phyloP scores from a whole-genome alignment of 2,797 vertebrate species.

The Spheniscus humboldti region DNA sequence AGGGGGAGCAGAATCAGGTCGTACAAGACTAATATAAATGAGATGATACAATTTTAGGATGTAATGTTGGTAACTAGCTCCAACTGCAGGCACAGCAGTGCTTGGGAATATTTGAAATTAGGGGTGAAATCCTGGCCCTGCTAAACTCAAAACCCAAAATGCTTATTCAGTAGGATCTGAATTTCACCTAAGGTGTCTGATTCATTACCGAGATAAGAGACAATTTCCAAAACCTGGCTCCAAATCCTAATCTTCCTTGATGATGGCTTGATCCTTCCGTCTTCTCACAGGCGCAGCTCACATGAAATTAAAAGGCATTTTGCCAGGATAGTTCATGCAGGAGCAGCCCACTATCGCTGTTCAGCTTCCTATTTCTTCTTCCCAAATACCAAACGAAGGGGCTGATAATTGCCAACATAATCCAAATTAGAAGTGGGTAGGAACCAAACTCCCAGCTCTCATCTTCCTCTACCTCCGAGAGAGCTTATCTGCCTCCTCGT shows the following conservation, averaged over 20 bases:
- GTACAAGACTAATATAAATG: neutral
- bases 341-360: neutral
- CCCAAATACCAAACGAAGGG: neutral
- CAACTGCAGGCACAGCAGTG: neutral
- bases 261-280: constrained; percentile 1
- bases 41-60: neutral
- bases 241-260: constrained; percentile 28
- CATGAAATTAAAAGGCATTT: constrained; percentile 44
- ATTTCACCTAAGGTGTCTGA: constrained; percentile 58
- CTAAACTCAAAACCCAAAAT: constrained; percentile 12
- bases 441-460: neutral
- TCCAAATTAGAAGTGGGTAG: neutral
- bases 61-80: neutral
- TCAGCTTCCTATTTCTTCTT: neutral
- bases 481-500: neutral
- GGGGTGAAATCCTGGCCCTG: constrained; percentile 25
- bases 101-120: neutral
- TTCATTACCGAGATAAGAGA: constrained; percentile 54
- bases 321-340: constrained; percentile 30
- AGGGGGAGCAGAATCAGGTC: neutral
- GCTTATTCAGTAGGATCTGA: constrained; percentile 12
- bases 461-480: neutral
- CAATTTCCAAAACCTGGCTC: constrained; percentile 44
- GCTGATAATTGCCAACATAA: neutral
- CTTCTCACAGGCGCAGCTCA: constrained; percentile 28